phyloP scores from a whole-genome alignment of 2,888 invertebrate genomes.

The Phyto melanocephala region DNA sequence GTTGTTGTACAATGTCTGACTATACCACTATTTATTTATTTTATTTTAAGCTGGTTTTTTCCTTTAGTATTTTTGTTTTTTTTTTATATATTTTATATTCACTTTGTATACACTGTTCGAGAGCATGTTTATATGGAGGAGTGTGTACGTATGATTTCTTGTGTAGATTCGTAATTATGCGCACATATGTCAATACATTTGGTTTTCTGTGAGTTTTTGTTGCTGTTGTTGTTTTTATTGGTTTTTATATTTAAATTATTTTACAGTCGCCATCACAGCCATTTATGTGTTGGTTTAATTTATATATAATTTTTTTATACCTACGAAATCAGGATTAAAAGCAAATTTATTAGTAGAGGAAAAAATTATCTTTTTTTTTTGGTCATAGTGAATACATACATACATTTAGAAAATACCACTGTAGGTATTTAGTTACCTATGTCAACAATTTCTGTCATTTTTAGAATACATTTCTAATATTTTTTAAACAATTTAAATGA shows the following conservation, averaged over 20 bases:
- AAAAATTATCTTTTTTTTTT: not conserved
- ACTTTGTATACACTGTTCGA: constrained; percentile 21
- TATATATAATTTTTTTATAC: not conserved
- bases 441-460: too few species aligned
- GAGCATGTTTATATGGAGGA: constrained; percentile 11
- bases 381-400: too few species aligned
- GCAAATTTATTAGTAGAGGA: not conserved
- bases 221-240: constrained; percentile 26
- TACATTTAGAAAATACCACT: too few species aligned
- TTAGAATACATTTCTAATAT: too few species aligned
- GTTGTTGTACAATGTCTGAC: constrained; percentile 32
- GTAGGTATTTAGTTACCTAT: too few species aligned
- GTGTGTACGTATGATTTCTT: constrained; percentile 18
- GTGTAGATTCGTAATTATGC: constrained; percentile 63
- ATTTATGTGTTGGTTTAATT: constrained; percentile 34
- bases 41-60: constrained; percentile 57
- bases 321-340: not conserved
- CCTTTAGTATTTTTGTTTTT: not conserved
- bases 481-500: too few species aligned
- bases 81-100: constrained; percentile 37
- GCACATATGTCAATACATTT: constrained; percentile 64
- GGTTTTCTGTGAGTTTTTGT: constrained; percentile 42
- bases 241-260: constrained; percentile 60
- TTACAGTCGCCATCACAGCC: constrained; percentile 58
- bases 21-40: constrained; percentile 50